A percentile compares a stretch with the other conserved stretches of the same genome.
Conservation (phyloP, 2,888 invertebrate genomes). For the Acanthosepion esculentum region DNA sequence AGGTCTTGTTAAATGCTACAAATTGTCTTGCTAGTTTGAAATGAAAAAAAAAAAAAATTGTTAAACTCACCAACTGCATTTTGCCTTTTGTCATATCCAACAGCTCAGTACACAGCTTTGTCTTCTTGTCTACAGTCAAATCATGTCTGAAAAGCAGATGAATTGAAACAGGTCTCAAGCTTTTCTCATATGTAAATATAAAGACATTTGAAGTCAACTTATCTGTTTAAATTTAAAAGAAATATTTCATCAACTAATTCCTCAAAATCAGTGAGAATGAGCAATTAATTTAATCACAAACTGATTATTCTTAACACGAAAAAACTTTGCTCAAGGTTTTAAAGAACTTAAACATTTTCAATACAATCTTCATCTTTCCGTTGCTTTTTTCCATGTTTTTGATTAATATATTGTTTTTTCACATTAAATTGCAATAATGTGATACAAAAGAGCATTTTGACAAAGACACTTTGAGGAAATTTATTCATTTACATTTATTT, state of each 20-base stretch:
- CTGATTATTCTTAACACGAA: too few relatives aligned
- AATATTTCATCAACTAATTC: neutral
- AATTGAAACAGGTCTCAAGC: too few relatives aligned
- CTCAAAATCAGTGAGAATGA: neutral
- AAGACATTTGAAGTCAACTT: neutral
- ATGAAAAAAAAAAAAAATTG: neutral
- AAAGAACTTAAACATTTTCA: neutral
- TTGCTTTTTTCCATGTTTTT: neutral
- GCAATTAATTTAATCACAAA: neutral
- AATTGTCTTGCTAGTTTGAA: neutral
- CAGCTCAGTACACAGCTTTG: slow-evolving; percentile 72
- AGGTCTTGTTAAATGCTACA: neutral
- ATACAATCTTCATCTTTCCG: neutral
- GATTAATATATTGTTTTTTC: neutral
- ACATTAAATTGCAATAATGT: neutral
- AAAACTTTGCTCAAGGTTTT: too few relatives aligned
- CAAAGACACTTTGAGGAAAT: neutral
- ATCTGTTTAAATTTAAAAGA: neutral
- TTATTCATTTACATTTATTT: neutral
- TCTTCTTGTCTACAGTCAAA: slow-evolving; percentile 64
- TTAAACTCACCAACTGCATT: slow-evolving; percentile 69
- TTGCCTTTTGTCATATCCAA: slow-evolving; percentile 74
- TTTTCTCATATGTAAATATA: neutral
- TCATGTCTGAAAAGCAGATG: slow-evolving; percentile 59
- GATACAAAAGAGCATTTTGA: neutral